A percentile compares a stretch with the other conserved stretches of the same genome.
Conservation (phyloP, 2,888 invertebrate genomes). For the Tanytarsus gracilentus region DNA sequence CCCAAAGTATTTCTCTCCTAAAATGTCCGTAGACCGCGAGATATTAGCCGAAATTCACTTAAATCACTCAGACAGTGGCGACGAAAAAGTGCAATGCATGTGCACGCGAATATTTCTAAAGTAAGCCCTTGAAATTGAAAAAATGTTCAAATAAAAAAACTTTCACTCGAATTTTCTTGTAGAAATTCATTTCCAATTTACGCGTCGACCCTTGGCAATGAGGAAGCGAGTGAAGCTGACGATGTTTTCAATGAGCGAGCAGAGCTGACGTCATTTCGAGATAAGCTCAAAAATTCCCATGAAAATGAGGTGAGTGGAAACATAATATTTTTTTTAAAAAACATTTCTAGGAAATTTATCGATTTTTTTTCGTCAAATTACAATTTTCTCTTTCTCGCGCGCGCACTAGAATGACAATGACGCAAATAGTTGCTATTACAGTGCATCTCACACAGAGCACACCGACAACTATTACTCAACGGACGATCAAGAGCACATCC, state of each 20-base stretch:
- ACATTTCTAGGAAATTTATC: neutral
- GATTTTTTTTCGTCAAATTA: neutral
- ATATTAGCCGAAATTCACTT: conserved; percentile 31
- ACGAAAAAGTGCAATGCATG: conserved; percentile 30
- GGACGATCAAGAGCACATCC: conserved; percentile 30
- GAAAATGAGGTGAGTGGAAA: conserved; percentile 5
- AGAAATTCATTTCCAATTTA: conserved; percentile 30
- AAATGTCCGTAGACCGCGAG: conserved; percentile 29
- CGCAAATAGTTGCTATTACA: conserved; percentile 32
- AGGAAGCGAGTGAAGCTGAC: conserved; percentile 31
- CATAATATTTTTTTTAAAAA: neutral
- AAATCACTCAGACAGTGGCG: conserved; percentile 16
- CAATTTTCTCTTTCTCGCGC: neutral
- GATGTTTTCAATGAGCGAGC: conserved; percentile 31
- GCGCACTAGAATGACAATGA: conserved; percentile 31
- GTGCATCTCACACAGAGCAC: conserved; percentile 30
- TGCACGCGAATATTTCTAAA: conserved; percentile 31
- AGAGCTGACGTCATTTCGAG: conserved; percentile 13
- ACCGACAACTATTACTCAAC: conserved; percentile 32
- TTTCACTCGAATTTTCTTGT: neutral
- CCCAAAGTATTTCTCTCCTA: no score
- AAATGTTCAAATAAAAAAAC: neutral
- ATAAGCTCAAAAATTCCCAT: conserved; percentile 1
- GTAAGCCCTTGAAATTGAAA: conserved; percentile 28
- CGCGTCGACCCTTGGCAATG: conserved; percentile 29